Conservation (phyloP, 1,140 invertebrate species). For the Antheraea pernyi region DNA sequence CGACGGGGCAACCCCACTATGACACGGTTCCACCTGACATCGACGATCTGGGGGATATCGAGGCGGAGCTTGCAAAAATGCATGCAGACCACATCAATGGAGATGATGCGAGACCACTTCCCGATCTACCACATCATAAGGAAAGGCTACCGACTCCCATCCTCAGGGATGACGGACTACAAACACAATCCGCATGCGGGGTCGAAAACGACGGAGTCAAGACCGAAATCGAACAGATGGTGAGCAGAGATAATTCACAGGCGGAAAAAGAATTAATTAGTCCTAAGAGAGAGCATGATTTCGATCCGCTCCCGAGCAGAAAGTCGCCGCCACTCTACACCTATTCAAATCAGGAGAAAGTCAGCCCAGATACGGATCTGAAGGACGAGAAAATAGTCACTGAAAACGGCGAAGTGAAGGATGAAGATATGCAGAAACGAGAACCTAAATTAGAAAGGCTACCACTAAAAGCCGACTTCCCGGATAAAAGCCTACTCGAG, state of each 20-base stretch:
- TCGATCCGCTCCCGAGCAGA: slow-evolving; percentile 85
- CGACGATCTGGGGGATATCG: slow-evolving; percentile 82
- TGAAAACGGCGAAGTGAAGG: slow-evolving; percentile 53
- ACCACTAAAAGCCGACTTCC: slow-evolving; percentile 74
- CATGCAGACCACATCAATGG: slow-evolving; percentile 79
- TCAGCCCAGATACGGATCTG: slow-evolving; percentile 43
- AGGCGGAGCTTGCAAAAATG: slow-evolving; percentile 84
- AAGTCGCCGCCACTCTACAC: slow-evolving; percentile 87
- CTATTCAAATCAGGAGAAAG: slow-evolving; percentile 86
- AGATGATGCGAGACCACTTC: slow-evolving; percentile 44
- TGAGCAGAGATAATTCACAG: neutral
- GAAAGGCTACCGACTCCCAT: slow-evolving; percentile 53
- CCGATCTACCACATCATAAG: slow-evolving; percentile 60
- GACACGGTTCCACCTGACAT: slow-evolving; percentile 66
- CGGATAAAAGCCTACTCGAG: slow-evolving; percentile 84
- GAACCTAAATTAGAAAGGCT: slow-evolving; percentile 56
- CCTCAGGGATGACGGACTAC: slow-evolving; percentile 41
- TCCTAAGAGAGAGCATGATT: slow-evolving; percentile 68
- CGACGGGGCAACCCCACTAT: slow-evolving; percentile 48
- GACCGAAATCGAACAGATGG: neutral
- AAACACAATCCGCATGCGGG: slow-evolving; percentile 6
- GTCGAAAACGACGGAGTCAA: neutral
- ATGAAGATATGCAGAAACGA: slow-evolving; percentile 41
- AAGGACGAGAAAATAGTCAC: slow-evolving; percentile 49
- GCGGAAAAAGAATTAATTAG: neutral